Evolutionary conservation across 1,140 invertebrate species (phyloP).

Genomic region (Pseudobourletiella spinata): DNA sequence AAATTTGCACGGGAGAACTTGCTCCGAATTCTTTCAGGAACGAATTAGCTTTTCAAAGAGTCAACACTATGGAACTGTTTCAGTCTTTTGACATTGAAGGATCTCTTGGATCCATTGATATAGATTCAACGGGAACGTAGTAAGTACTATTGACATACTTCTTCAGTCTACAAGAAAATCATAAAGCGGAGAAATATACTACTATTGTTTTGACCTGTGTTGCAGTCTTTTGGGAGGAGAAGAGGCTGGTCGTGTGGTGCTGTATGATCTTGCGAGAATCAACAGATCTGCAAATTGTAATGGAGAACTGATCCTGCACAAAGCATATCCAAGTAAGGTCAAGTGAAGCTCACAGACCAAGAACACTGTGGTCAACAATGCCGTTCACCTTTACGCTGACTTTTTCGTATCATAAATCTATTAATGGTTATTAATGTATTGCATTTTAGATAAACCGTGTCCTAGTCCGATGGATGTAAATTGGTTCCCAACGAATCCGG

Average conservation of each 20-base stretch:
- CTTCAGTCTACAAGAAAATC: too few species aligned
- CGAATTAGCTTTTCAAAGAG: not conserved
- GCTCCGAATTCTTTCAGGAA: not conserved
- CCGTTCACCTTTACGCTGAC: too few species aligned
- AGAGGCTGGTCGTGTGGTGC: not conserved
- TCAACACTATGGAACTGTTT: not conserved
- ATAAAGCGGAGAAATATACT: too few species aligned
- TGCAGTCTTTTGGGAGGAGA: constrained; percentile 1
- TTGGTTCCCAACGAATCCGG: constrained; percentile 1
- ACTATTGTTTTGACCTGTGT: not conserved
- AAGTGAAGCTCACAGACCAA: too few species aligned
- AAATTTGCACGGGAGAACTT: not conserved
- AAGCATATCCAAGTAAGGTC: constrained; percentile 10
- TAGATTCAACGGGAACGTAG: constrained; percentile 8
- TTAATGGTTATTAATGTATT: not conserved
- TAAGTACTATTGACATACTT: not conserved
- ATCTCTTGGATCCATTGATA: not conserved
- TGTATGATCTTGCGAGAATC: constrained; percentile 5
- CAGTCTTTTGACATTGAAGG: not conserved
- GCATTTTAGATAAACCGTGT: not conserved
- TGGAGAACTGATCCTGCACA: not conserved
- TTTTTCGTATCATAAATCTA: too few species aligned
- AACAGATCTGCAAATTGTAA: not conserved
- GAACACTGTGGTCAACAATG: too few species aligned
- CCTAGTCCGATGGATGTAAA: constrained; percentile 1